A percentile compares a stretch with the other conserved stretches of the same genome.
Conservation (phyloP, 2,888 invertebrate species). For the Lithophane leautieri region DNA sequence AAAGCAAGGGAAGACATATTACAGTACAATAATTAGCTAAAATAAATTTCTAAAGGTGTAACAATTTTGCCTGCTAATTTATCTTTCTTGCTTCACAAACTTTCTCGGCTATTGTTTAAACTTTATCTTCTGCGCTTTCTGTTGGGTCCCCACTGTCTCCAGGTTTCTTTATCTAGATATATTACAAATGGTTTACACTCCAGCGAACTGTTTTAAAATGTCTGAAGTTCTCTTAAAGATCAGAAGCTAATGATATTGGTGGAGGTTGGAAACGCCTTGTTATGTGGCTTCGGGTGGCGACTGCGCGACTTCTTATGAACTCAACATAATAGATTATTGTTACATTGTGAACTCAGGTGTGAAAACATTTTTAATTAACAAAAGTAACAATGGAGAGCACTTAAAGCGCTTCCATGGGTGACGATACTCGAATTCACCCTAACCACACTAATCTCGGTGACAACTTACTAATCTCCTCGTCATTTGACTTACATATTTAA, state of each 20-base stretch:
- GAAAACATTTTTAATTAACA: conserved; percentile 1
- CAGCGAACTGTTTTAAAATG: conserved; percentile 44
- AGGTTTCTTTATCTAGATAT: conserved; percentile 25
- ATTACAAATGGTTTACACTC: conserved; percentile 35
- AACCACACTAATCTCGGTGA: background rate
- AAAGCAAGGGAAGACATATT: too few species aligned
- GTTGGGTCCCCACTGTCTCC: background rate
- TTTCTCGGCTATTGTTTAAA: background rate
- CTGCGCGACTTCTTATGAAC: background rate
- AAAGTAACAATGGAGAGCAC: background rate
- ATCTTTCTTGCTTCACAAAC: background rate
- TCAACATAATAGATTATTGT: background rate
- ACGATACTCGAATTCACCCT: background rate
- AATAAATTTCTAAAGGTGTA: background rate
- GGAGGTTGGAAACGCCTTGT: background rate
- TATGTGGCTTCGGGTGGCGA: background rate
- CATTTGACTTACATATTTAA: background rate
- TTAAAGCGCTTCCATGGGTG: background rate
- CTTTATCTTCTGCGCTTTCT: conserved; percentile 7
- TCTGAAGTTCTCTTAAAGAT: conserved; percentile 23
- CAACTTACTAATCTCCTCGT: background rate
- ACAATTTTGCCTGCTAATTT: background rate
- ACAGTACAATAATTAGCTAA: background rate
- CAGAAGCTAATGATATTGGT: conserved; percentile 8
- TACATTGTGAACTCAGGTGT: background rate